Evolutionary conservation across 2,888 invertebrate species (phyloP), one percentile per base, ranked within the genome.

Genomic region (Tromatobia lineatoria): DNA sequence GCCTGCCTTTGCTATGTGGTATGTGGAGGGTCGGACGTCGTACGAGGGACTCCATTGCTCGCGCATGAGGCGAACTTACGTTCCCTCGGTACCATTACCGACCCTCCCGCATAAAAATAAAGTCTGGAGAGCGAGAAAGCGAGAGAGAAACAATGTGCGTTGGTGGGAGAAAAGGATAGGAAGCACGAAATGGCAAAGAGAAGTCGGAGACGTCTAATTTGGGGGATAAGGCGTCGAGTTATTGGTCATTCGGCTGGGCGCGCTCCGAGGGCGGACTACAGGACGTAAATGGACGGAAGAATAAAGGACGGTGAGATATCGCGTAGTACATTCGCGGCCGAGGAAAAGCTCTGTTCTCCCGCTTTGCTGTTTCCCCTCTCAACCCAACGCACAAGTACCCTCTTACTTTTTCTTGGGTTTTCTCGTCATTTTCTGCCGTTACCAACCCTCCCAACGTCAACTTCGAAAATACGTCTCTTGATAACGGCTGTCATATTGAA

Each of bases 141-240:
- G 23, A 42, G 61, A 25, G 57, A 57, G 70, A 45, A 25, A 18
- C 15, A 20, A 70, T 1, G 38, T 38, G 42, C 47, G 75, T 23
- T 15, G 11, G 47, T 11, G 50, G 69, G 50, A 73, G 64, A 69
- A 66, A 66, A 50, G 42, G 64, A 25, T 59, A 71, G 69, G 29
- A 50, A 80, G 64, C 77, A 52, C 29, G 75, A 38, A 45, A 69
- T 47, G 66, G 61, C 64, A 18, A 18, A 64, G 71, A 54, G 52
- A 78, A 70, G 71, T 76, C 78, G 80, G 88, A 84, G 84, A 87
- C 85, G 88, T 88, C 90, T 90, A 90, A 90, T 91, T 91, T 90
- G 88, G 86, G 87, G 90, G 89, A 90, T 90, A 89, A 91, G 88
- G 86, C 89, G 84, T 85, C 88, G 88, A 89, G 89, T 91, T 91